Evolutionary conservation across 2,113 vertebrate species (phyloP).

Genomic region (Upupa epops): DNA sequence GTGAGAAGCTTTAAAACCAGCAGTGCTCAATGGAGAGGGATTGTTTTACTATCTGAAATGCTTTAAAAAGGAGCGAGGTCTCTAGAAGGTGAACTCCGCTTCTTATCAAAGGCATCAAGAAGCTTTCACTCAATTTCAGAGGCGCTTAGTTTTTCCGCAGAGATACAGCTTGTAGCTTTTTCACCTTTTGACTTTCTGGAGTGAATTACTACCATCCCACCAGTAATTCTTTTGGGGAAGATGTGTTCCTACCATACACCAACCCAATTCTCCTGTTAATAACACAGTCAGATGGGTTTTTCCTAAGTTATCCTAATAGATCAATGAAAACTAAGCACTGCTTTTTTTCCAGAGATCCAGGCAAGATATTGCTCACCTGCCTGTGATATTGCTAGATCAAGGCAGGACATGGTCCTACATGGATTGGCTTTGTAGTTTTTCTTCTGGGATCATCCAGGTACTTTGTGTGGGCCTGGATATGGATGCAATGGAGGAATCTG

Average conservation of each 20-base stretch:
- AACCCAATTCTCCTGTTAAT: background rate
- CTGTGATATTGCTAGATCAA: background rate
- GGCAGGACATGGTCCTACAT: background rate
- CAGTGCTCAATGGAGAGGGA: background rate
- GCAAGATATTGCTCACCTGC: background rate
- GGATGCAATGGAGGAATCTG: background rate
- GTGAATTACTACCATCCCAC: background rate
- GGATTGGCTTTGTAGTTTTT: background rate
- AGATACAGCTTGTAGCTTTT: background rate
- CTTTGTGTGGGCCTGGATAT: background rate
- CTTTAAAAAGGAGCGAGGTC: background rate
- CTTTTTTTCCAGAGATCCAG: background rate
- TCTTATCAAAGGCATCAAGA: background rate
- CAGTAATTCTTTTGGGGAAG: background rate
- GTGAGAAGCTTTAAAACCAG: background rate
- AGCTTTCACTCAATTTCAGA: background rate
- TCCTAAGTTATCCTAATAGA: background rate
- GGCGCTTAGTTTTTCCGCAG: background rate
- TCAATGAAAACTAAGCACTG: background rate
- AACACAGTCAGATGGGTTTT: background rate
- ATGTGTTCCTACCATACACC: background rate
- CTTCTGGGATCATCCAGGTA: background rate
- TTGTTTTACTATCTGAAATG: background rate
- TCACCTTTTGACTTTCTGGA: background rate
- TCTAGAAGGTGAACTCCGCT: background rate